Evolutionary conservation across 2,888 invertebrate species (phyloP).

Genomic region (Calameuta filiformis): DNA sequence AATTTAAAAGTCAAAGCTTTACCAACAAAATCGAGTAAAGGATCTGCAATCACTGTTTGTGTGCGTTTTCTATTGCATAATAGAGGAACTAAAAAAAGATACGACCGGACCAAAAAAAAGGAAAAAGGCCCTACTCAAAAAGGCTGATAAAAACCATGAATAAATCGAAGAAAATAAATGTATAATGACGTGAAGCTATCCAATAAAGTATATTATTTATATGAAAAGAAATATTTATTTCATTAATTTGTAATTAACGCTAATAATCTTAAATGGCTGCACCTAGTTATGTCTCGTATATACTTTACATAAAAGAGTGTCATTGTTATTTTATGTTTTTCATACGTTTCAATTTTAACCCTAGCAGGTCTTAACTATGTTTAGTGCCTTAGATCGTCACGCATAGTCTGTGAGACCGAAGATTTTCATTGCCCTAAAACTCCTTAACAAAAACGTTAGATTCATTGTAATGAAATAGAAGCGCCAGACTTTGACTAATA

Average conservation of each 20-base stretch:
- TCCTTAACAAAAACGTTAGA: too few species aligned
- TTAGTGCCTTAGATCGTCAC: too few species aligned
- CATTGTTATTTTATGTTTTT: neutral
- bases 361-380: too few species aligned
- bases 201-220: conserved; percentile 63
- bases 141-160: neutral
- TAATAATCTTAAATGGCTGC: neutral
- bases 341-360: neutral
- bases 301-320: neutral
- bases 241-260: neutral
- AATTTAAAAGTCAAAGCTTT: neutral
- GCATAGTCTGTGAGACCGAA: too few species aligned
- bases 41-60: neutral
- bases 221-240: conserved; percentile 25
- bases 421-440: too few species aligned
- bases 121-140: conserved; percentile 46
- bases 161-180: conserved; percentile 16
- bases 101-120: conserved; percentile 7
- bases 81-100: neutral
- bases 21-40: neutral
- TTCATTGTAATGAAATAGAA: too few species aligned
- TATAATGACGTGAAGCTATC: conserved; percentile 53
- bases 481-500: too few species aligned
- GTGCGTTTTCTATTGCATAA: neutral
- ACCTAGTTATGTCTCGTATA: neutral